These are phyloP conservation scores for Micropoecilia bifurca DNA, from an alignment of 2,797 vertebrate species.

Conservation along the genomic window DNA sequence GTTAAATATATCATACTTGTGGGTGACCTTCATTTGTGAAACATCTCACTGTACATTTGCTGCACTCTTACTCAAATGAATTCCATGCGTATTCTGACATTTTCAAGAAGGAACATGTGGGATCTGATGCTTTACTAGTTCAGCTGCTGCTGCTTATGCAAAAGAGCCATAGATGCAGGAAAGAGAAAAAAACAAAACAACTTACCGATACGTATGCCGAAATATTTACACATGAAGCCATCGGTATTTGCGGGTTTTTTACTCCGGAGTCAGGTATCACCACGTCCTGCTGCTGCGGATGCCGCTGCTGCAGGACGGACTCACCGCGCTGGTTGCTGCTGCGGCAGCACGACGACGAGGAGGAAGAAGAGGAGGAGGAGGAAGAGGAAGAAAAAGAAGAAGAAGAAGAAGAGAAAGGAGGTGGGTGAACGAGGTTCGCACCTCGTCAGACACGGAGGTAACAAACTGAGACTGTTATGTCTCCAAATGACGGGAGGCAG, in stretches of 20 bases:
- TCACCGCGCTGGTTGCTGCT: slow-evolving; percentile 23
- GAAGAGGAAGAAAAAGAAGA: slow-evolving; percentile 26
- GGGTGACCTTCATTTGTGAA: slow-evolving; percentile 69
- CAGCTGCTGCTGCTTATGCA: slow-evolving; percentile 23
- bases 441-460: slow-evolving; percentile 53
- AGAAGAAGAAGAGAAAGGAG: slow-evolving; percentile 22
- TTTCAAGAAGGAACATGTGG: no score
- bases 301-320: slow-evolving; percentile 39
- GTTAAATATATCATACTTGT: slow-evolving; percentile 43
- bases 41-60: slow-evolving; percentile 14
- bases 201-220: slow-evolving; percentile 68
- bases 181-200: slow-evolving; percentile 15
- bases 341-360: slow-evolving; percentile 68
- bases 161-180: slow-evolving; percentile 19
- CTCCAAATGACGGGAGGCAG: slow-evolving; percentile 24
- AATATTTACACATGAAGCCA: slow-evolving; percentile 52
- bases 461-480: slow-evolving; percentile 57
- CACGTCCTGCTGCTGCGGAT: slow-evolving; percentile 35
- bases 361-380: slow-evolving; percentile 53
- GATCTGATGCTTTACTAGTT: neutral
- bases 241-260: slow-evolving; percentile 36
- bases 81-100: neutral
- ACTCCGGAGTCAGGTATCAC: slow-evolving; percentile 17
- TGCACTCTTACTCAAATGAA: neutral
- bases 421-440: slow-evolving; percentile 52